These are phyloP conservation scores for Ochropleura plecta DNA, from an alignment of 2,888 invertebrate species.

Conservation along the genomic window DNA sequence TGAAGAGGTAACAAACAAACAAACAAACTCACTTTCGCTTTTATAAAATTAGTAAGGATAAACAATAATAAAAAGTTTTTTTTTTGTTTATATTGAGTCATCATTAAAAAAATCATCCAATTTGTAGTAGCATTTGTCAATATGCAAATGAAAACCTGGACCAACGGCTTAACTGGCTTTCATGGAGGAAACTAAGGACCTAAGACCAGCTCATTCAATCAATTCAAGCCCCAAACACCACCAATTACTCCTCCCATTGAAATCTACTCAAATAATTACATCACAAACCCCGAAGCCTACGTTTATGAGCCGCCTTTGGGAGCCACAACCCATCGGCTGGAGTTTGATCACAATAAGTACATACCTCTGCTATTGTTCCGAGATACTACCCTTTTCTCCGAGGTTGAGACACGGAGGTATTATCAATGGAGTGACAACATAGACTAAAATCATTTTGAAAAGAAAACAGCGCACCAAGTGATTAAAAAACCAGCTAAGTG, in stretches of 20 bases:
- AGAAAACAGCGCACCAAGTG: neutral
- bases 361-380: slow-evolving; percentile 57
- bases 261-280: slow-evolving; percentile 40
- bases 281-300: slow-evolving; percentile 29
- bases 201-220: neutral
- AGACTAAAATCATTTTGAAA: neutral
- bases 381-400: slow-evolving; percentile 44
- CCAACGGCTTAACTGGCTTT: too few relatives aligned
- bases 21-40: too few relatives aligned
- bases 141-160: too few relatives aligned
- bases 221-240: neutral
- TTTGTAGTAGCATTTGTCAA: too few relatives aligned
- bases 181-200: too few relatives aligned
- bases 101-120: too few relatives aligned
- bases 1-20: too few relatives aligned
- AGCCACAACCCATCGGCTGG: slow-evolving; percentile 43
- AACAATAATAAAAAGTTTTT: too few relatives aligned
- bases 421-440: slow-evolving; percentile 35
- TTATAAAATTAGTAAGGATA: too few relatives aligned
- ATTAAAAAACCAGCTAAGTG: neutral
- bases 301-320: slow-evolving; percentile 52
- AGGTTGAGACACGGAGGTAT: slow-evolving; percentile 27
- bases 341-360: slow-evolving; percentile 66
- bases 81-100: too few relatives aligned
- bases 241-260: slow-evolving; percentile 34